Evolutionary conservation across 2,113 vertebrate species (phyloP).

Genomic region (Oncorhynchus clarkii): DNA sequence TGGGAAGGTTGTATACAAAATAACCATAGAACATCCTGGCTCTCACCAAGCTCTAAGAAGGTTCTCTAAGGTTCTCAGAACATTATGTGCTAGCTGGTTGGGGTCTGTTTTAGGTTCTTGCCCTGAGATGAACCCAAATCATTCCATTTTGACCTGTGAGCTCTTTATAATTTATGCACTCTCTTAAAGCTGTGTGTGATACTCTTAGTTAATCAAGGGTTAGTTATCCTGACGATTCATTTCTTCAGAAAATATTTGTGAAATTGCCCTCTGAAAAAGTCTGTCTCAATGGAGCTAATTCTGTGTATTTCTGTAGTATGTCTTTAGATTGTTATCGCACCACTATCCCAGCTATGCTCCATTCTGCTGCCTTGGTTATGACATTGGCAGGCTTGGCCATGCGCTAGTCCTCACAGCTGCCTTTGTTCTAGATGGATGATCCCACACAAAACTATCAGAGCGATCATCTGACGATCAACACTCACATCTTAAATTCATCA

Average conservation of each 20-base stretch:
- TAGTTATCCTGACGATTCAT: background rate
- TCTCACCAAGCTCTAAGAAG: no score
- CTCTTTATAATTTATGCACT: background rate
- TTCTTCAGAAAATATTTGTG: background rate
- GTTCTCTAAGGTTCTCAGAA: no score
- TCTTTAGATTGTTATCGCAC: background rate
- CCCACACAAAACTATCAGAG: background rate
- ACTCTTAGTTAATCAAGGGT: no score
- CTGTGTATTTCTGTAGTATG: background rate
- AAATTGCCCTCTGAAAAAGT: background rate
- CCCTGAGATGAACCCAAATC: background rate
- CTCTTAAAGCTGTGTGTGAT: no score
- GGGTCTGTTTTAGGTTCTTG: background rate
- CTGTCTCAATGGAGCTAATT: background rate
- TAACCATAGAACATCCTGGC: no score
- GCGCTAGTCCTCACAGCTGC: background rate
- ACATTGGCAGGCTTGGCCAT: background rate
- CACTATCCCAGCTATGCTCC: background rate
- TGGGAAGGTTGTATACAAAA: no score
- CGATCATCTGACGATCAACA: background rate
- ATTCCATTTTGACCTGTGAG: background rate
- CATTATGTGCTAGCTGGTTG: no score
- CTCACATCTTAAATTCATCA: slow-evolving; percentile 1
- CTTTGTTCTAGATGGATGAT: background rate
- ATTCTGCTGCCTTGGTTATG: background rate